Base-by-base conservation (phyloP, 2,888 invertebrate species). In the Linnaemya tessellans region DNA sequence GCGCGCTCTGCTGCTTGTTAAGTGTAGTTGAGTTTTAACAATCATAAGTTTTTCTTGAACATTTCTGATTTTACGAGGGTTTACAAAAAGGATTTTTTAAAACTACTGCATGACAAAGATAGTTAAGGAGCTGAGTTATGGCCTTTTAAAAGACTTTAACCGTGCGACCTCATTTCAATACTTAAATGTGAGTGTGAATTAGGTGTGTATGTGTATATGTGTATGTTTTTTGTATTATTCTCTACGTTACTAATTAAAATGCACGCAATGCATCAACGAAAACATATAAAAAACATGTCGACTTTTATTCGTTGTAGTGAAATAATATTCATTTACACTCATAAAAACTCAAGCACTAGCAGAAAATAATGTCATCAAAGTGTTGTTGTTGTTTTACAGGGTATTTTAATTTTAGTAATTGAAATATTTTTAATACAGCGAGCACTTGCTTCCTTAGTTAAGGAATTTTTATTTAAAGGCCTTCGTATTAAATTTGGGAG, bases 201-300 rank as follows among this genome's bases (percentile, higher is more conserved):
- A 9, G 11, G 8, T 41, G 46, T 54, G 18, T 38, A 13, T 41
- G 11, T 41, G 13, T 41, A 11, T 11, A 13, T 41, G 41, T 41
- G 11, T 64, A 58, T 20, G 74, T 38, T 65, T 70, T 73, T 58
- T 46, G 46, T 62, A 43, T 58, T 54, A 41, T 54, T 46, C 41
- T 51, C 43, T 49, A 73, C 67, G 81, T 79, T 79, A 82, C 81
- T 85, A 82, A 85, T 85, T 85, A 85, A 82, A 79, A 85, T 85
- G 68, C 79, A 81, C 79, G 84, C 84, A 80, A 73, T 68, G 80
- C 77, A 80, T 84, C 77, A 62, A 41, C 78, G 56, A 77, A 84
- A 80, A 73, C 62, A 84, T 60, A 67, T 81, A 75, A 75, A 75
- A 75, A 75, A 79, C 68, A 68, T 62, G 60, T 51, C n/a, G 25